These are phyloP conservation scores for Falco punctatus DNA, from an alignment of 2,113 vertebrate species.

Conservation along the genomic window DNA sequence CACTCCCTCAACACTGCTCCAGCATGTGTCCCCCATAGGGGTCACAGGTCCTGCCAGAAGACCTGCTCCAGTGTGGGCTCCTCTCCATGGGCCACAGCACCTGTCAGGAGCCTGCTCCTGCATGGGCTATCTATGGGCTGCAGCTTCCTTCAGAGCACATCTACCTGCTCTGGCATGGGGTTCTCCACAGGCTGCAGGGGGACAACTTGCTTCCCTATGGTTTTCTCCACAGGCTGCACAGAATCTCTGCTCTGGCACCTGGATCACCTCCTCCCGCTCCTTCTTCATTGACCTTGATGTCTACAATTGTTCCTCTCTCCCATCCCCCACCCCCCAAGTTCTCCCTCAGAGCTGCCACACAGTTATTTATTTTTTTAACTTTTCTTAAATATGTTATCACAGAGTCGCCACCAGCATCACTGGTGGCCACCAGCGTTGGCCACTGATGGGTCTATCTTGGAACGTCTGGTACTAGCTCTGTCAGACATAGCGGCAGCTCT, in stretches of 20 bases:
- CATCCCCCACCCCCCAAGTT: too few species aligned
- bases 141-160: not conserved
- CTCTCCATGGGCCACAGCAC: not conserved
- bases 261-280: not conserved
- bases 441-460: not conserved
- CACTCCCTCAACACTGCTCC: not conserved
- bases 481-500: not conserved
- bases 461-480: not conserved
- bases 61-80: not conserved
- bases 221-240: not conserved
- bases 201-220: not conserved
- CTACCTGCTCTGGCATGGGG: rapidly evolving
- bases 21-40: rapidly evolving
- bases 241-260: not conserved
- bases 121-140: not conserved
- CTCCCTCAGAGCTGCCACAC: not conserved
- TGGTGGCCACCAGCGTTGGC: not conserved
- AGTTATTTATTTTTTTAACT: not conserved
- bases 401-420: not conserved
- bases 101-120: not conserved
- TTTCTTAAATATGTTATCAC: not conserved
- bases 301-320: not conserved
- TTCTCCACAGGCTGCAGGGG: not conserved
- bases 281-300: not conserved
- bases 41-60: not conserved